A percentile compares a stretch with the other conserved stretches of the same genome.
These are phyloP conservation scores for Engystomops pustulosus DNA, from an alignment of 2,113 vertebrate genomes.

Conservation along the genomic window DNA sequence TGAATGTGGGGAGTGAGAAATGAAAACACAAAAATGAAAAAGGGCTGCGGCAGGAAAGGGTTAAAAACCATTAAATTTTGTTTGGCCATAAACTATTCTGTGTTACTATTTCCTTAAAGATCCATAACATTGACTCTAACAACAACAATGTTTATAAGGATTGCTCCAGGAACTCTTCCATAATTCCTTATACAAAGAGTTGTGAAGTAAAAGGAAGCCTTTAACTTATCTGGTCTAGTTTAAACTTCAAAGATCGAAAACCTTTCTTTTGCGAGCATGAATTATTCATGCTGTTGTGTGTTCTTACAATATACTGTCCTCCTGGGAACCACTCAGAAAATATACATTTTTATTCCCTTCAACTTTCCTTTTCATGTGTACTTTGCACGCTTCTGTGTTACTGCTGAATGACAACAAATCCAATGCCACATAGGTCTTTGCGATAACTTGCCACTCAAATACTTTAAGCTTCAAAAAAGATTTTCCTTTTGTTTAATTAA, in stretches of 20 bases:
- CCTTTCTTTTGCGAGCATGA: slow-evolving; percentile 36
- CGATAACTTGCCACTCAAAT: too few species aligned
- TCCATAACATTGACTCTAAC: slow-evolving; percentile 21
- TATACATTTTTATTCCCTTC: slow-evolving; percentile 21
- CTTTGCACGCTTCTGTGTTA: background rate
- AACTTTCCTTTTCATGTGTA: slow-evolving; percentile 13
- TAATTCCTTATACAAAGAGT: slow-evolving; percentile 16
- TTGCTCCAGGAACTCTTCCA: slow-evolving; percentile 37
- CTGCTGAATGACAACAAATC: background rate
- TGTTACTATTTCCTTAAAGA: background rate
- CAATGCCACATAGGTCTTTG: background rate
- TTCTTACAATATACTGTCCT: slow-evolving; percentile 48
- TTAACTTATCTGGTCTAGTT: slow-evolving; percentile 39
- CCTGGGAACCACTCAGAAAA: slow-evolving; percentile 28
- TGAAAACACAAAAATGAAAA: too few species aligned
- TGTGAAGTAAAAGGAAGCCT: slow-evolving; percentile 47
- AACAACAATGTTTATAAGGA: slow-evolving; percentile 32
- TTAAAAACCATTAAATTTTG: slow-evolving; percentile 9
- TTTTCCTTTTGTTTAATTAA: too few species aligned
- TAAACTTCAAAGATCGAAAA: slow-evolving; percentile 53
- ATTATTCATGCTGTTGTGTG: slow-evolving; percentile 54
- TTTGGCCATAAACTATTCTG: background rate
- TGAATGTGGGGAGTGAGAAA: too few species aligned
- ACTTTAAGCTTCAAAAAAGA: too few species aligned
- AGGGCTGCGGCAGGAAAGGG: too few species aligned